phyloP scores from a whole-genome alignment of 2,888 invertebrate species.

The Eulithis testata region DNA sequence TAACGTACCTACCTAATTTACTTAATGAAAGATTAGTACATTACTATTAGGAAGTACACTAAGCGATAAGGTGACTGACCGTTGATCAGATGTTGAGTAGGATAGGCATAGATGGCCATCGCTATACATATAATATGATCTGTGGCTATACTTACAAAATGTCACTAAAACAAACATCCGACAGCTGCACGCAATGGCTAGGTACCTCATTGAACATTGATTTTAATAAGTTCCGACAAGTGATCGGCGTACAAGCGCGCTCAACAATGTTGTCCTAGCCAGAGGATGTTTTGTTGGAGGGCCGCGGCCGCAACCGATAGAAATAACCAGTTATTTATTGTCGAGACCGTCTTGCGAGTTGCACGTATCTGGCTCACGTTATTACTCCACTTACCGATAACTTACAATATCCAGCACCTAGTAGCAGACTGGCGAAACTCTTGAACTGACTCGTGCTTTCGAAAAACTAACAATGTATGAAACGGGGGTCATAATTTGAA shows the following conservation, averaged over 20 bases:
- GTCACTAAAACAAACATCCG: conserved; percentile 13
- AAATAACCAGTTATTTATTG: conserved; percentile 73
- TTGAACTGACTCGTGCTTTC: too few relatives aligned
- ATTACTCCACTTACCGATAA: too few relatives aligned
- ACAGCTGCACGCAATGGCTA: conserved; percentile 11
- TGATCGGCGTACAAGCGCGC: conserved; percentile 31
- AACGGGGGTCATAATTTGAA: too few relatives aligned
- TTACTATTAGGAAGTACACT: too few relatives aligned
- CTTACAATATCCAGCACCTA: too few relatives aligned
- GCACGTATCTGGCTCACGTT: conserved; percentile 29
- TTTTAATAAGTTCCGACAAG: conserved; percentile 32
- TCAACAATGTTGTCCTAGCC: conserved; percentile 66
- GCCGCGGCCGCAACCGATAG: conserved; percentile 59
- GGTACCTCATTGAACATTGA: conserved; percentile 22
- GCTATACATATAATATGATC: not conserved
- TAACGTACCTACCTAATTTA: too few relatives aligned
- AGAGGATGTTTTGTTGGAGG: conserved; percentile 67
- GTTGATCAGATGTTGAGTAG: too few relatives aligned
- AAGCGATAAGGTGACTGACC: too few relatives aligned
- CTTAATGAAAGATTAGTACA: too few relatives aligned
- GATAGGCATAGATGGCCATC: not conserved
- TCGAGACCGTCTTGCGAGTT: conserved; percentile 48
- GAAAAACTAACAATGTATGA: too few relatives aligned
- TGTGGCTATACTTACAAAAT: not conserved
- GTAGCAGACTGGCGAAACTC: too few relatives aligned